Conservation (phyloP, 2,113 vertebrate genomes). For the Hemicordylus capensis region DNA sequence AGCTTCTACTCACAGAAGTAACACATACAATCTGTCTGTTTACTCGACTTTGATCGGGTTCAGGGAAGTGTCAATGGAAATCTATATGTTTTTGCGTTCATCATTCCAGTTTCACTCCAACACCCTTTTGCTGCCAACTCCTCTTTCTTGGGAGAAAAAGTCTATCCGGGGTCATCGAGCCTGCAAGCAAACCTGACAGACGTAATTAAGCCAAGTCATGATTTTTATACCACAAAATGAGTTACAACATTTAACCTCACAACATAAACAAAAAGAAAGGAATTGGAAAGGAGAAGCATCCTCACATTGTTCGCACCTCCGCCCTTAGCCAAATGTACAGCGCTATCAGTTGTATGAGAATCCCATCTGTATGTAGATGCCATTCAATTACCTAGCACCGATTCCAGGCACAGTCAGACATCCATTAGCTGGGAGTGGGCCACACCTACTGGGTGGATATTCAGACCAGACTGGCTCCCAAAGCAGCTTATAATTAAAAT, state of each 20-base stretch:
- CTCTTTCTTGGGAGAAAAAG: background rate
- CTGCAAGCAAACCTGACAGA: fast-evolving
- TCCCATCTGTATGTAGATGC: too few relatives aligned
- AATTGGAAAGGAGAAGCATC: background rate
- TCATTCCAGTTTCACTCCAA: background rate
- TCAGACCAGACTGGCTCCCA: too few relatives aligned
- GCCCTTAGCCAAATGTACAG: too few relatives aligned
- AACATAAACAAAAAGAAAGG: background rate
- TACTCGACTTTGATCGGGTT: background rate
- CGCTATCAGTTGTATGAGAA: too few relatives aligned
- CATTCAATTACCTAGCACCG: background rate
- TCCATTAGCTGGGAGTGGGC: too few relatives aligned
- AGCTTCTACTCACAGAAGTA: background rate
- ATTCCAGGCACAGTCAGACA: background rate
- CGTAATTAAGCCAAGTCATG: fast-evolving
- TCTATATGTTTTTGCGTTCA: background rate
- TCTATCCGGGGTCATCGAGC: background rate
- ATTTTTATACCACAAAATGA: fast-evolving
- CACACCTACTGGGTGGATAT: too few relatives aligned
- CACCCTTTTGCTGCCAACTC: background rate
- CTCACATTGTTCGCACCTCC: fast-evolving
- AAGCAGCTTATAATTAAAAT: too few relatives aligned
- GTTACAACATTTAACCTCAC: background rate
- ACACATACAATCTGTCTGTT: background rate
- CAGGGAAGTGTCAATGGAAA: background rate